Evolutionary conservation across 2,888 invertebrate species (phyloP).

Genomic region (Branchipolynoe longqiensis): DNA sequence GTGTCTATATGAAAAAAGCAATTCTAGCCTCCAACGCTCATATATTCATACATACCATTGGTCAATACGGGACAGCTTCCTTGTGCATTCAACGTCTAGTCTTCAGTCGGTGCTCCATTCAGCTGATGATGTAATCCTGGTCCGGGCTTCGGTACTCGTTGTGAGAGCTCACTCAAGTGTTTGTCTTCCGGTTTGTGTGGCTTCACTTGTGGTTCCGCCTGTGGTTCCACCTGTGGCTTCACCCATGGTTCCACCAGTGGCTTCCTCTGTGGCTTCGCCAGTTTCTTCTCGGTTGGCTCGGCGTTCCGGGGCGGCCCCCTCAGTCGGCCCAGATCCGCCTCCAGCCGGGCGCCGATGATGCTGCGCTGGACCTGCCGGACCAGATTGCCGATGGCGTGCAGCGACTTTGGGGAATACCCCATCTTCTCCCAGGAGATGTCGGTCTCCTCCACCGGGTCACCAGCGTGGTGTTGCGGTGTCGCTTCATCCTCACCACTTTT

Average conservation of each 20-base stretch:
- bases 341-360: background rate
- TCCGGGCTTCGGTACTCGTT: too few relatives aligned
- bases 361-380: background rate
- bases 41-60: too few relatives aligned
- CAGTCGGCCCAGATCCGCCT: background rate
- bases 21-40: too few relatives aligned
- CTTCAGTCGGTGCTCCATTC: too few relatives aligned
- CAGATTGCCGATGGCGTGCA: background rate
- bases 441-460: background rate
- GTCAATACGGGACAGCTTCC: too few relatives aligned
- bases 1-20: too few relatives aligned
- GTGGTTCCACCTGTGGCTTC: background rate
- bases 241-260: too few relatives aligned
- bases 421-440: background rate
- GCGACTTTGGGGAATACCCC: background rate
- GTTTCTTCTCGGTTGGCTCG: background rate
- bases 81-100: too few relatives aligned
- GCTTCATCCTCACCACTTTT: background rate
- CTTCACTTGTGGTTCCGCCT: too few relatives aligned
- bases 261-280: background rate
- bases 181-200: too few relatives aligned
- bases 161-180: too few relatives aligned
- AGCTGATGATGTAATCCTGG: too few relatives aligned
- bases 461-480: background rate
- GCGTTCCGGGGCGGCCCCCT: background rate